These are phyloP conservation scores for Columba janthina DNA, from an alignment of 2,113 vertebrate genomes.

Conservation along the genomic window DNA sequence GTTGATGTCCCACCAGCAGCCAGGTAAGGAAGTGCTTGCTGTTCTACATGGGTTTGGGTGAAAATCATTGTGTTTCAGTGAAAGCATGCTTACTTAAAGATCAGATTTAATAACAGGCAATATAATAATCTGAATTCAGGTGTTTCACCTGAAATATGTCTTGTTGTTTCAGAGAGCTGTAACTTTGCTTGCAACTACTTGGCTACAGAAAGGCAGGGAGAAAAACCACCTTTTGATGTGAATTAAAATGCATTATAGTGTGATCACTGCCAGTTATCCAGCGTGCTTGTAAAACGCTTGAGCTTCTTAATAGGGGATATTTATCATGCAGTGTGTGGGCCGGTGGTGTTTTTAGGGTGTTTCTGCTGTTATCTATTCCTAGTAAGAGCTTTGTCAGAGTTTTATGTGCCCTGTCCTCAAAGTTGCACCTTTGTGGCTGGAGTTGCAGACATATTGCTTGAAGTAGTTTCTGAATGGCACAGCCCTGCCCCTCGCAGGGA, in stretches of 20 bases:
- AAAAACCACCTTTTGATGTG: neutral
- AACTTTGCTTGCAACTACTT: neutral
- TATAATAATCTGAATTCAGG: neutral
- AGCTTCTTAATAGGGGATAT: neutral
- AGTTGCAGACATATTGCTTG: neutral
- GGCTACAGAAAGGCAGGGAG: neutral
- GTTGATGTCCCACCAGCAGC: no score
- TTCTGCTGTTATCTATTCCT: neutral
- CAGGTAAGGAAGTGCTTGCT: fast-evolving
- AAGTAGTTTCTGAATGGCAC: neutral
- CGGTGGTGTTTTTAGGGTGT: neutral
- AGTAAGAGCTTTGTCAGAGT: neutral
- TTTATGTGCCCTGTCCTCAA: neutral
- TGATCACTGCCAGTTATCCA: neutral
- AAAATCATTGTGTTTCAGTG: neutral
- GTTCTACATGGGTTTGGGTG: fast-evolving
- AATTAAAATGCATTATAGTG: neutral
- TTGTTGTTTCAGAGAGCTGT: neutral
- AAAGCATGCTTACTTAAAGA: fast-evolving
- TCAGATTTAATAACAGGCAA: fast-evolving
- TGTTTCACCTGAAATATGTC: neutral
- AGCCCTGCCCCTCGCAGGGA: fast-evolving
- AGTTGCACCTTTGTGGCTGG: neutral
- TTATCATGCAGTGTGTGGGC: neutral
- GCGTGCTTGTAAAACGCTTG: neutral